These are phyloP conservation scores for Myopa testacea DNA, from an alignment of 2,888 invertebrate species.

Conservation along the genomic window DNA sequence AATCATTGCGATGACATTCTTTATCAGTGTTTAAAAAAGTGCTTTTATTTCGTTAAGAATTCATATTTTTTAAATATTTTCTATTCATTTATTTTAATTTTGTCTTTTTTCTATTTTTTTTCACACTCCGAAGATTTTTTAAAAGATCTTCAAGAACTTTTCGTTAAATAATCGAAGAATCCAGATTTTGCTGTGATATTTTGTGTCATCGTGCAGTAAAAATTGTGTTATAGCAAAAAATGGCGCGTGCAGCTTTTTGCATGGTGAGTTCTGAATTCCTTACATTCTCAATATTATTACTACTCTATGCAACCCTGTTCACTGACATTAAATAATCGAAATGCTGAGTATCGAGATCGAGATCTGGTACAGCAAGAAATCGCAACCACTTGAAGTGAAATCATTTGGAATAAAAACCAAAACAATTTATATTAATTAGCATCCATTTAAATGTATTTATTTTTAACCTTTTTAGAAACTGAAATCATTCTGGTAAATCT, in stretches of 20 bases:
- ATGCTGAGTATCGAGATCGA: not conserved
- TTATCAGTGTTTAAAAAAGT: conserved; percentile 38
- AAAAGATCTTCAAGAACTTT: conserved; percentile 53
- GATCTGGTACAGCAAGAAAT: not conserved
- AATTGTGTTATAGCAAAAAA: conserved; percentile 57
- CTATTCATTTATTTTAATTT: conserved; percentile 47
- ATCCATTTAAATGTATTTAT: not conserved
- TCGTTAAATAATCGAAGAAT: conserved; percentile 48
- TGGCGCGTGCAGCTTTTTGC: conserved; percentile 68
- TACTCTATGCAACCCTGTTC: not conserved
- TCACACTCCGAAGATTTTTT: conserved; percentile 49
- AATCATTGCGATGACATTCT: not conserved
- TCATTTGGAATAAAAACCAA: not conserved
- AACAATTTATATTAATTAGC: not conserved
- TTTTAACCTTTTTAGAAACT: too few relatives aligned
- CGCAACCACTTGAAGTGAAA: too few relatives aligned
- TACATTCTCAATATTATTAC: not conserved
- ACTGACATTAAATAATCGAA: not conserved
- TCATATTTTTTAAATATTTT: conserved; percentile 22
- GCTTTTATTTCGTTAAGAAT: conserved; percentile 20
- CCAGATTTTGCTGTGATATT: conserved; percentile 49
- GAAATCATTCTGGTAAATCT: too few relatives aligned
- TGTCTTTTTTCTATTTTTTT: conserved; percentile 50
- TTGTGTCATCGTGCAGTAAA: conserved; percentile 57
- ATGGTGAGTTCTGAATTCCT: conserved; percentile 63